phyloP scores from a whole-genome alignment of 2,113 vertebrate genomes.

The Xenopus borealis region DNA sequence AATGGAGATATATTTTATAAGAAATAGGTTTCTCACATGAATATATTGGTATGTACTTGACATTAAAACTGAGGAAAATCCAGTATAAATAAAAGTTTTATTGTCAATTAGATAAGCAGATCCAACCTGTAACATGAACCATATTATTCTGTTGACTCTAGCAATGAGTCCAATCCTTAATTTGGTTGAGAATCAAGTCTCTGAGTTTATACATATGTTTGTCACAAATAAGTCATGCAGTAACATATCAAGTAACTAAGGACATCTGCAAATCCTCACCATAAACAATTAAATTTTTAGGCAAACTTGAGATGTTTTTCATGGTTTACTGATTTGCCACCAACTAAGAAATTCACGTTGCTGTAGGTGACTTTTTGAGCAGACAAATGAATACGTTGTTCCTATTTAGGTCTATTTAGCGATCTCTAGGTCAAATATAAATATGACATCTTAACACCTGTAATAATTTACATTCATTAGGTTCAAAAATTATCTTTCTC shows the following conservation, averaged over 20 bases:
- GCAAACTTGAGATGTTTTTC: background rate
- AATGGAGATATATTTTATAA: no score
- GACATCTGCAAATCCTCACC: slow-evolving; percentile 7
- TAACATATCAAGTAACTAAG: background rate
- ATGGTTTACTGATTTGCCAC: no score
- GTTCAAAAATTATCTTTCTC: no score
- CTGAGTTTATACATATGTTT: slow-evolving; percentile 14
- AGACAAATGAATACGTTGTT: no score
- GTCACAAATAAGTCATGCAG: slow-evolving; percentile 2
- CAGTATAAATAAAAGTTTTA: background rate
- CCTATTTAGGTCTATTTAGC: no score
- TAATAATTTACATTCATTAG: no score
- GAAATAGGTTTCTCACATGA: no score
- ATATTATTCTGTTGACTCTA: background rate
- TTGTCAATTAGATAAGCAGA: slow-evolving; percentile 2
- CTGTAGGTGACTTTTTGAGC: no score
- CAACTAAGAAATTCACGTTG: no score
- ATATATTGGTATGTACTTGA: no score
- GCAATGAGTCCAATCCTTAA: background rate
- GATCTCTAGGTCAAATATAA: no score
- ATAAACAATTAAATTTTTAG: background rate
- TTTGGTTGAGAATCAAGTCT: slow-evolving; percentile 17
- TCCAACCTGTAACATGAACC: slow-evolving; percentile 2
- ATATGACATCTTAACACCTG: no score
- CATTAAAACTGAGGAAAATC: background rate